Evolutionary conservation across 2,797 vertebrate species (phyloP).

Genomic region (Sebastes alutus): DNA sequence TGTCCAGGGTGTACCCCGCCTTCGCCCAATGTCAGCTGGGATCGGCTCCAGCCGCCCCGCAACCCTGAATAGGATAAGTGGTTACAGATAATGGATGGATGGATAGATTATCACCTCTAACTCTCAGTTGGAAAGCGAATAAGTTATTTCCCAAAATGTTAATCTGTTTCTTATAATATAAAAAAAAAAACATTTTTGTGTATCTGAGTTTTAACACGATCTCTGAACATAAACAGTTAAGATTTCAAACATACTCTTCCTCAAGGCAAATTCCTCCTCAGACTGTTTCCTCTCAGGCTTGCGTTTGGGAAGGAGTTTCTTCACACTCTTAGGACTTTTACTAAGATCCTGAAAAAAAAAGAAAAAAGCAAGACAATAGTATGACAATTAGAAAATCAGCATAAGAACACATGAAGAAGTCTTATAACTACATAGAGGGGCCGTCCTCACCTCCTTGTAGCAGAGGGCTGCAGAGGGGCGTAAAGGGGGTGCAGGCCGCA

Average conservation of each 20-base stretch:
- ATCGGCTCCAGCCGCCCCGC: too few species aligned
- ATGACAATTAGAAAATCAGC: not conserved
- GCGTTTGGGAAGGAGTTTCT: conserved; percentile 96
- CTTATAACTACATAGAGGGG: not conserved
- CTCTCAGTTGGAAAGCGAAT: not conserved
- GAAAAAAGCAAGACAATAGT: not conserved
- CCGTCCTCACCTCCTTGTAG: conserved; percentile 92
- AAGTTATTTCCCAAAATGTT: not conserved
- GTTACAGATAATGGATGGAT: too few species aligned
- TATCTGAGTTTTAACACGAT: not conserved
- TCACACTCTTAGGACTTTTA: conserved; percentile 98
- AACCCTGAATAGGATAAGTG: too few species aligned
- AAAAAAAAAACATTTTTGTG: not conserved
- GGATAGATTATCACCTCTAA: not conserved
- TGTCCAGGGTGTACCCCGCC: too few species aligned
- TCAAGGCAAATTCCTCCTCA: conserved; percentile 95
- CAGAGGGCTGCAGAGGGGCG: conserved; percentile 96
- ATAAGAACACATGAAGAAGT: not conserved
- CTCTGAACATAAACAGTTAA: not conserved
- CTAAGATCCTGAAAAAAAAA: conserved; percentile 90
- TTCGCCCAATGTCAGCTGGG: too few species aligned
- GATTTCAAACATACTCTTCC: conserved; percentile 89
- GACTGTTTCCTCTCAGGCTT: conserved; percentile 98
- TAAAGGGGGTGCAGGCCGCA: conserved; percentile 93
- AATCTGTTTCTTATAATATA: not conserved